phyloP scores from a whole-genome alignment of 2,113 vertebrate genomes.

The Phylloscopus trochilus region DNA sequence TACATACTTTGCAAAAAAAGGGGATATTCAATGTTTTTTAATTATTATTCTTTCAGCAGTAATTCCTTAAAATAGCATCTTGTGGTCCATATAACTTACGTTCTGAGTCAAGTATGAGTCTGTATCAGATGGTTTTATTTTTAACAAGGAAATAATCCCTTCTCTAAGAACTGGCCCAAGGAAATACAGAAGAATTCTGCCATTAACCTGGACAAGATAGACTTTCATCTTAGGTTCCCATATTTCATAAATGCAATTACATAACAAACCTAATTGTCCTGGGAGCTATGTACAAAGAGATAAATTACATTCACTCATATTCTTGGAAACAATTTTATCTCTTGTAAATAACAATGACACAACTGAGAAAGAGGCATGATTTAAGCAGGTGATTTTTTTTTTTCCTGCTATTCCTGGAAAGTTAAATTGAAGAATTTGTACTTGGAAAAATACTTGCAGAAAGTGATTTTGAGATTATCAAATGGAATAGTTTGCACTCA shows the following conservation, averaged over 20 bases:
- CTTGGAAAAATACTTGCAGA: neutral
- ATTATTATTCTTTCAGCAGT: neutral
- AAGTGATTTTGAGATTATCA: neutral
- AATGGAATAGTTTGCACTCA: neutral
- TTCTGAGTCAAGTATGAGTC: neutral
- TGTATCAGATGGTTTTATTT: conserved; percentile 12
- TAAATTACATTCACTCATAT: neutral
- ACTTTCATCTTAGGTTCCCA: neutral
- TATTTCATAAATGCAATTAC: neutral
- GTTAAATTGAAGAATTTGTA: neutral
- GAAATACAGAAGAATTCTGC: neutral
- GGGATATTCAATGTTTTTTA: conserved; percentile 31
- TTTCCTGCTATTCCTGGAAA: neutral
- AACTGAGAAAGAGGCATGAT: neutral
- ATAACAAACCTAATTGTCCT: neutral
- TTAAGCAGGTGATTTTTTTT: neutral
- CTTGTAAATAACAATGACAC: neutral
- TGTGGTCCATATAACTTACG: conserved; percentile 6
- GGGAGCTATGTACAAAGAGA: neutral
- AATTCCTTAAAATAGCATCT: conserved; percentile 13
- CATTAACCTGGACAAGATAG: neutral
- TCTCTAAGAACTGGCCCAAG: neutral
- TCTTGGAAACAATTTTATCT: conserved; percentile 19
- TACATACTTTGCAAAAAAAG: neutral
- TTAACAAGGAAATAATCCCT: conserved; percentile 53